These are phyloP conservation scores for Pterocles gutturalis DNA, from an alignment of 2,113 vertebrate genomes.

Conservation along the genomic window DNA sequence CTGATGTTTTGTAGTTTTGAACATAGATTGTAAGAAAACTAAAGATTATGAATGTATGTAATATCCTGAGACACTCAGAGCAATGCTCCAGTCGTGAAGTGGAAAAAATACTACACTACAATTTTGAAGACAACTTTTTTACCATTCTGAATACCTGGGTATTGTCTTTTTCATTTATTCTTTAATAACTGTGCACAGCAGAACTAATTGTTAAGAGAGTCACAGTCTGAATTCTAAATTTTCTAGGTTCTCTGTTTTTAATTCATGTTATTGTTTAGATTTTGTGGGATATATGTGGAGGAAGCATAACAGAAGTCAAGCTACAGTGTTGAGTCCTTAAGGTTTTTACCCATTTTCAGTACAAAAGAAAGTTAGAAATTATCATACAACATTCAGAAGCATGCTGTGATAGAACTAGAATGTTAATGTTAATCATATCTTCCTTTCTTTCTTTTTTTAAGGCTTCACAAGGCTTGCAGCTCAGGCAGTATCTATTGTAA, in stretches of 20 bases:
- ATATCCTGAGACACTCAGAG: neutral
- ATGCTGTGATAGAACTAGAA: conserved; percentile 31
- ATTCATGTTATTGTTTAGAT: neutral
- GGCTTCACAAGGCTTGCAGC: conserved; percentile 82
- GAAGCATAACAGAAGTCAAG: neutral
- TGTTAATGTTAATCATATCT: conserved; percentile 75
- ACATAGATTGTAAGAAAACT: neutral
- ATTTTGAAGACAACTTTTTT: neutral
- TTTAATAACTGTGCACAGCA: neutral
- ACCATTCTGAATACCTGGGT: neutral
- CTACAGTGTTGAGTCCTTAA: conserved; percentile 7
- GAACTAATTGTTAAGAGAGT: neutral
- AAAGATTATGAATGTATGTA: neutral
- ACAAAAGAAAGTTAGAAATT: conserved; percentile 63
- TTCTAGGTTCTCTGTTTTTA: neutral
- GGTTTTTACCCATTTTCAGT: conserved; percentile 57
- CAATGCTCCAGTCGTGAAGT: neutral
- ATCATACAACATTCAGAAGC: conserved; percentile 52
- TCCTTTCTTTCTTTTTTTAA: conserved; percentile 80
- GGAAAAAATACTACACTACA: neutral
- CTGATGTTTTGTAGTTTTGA: neutral
- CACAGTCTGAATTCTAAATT: conserved; percentile 2
- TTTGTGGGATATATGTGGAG: neutral
- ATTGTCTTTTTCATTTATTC: neutral
- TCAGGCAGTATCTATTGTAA: conserved; percentile 91